Base-by-base conservation (phyloP, 1,140 invertebrate genomes). In the Olivierus martensii region DNA sequence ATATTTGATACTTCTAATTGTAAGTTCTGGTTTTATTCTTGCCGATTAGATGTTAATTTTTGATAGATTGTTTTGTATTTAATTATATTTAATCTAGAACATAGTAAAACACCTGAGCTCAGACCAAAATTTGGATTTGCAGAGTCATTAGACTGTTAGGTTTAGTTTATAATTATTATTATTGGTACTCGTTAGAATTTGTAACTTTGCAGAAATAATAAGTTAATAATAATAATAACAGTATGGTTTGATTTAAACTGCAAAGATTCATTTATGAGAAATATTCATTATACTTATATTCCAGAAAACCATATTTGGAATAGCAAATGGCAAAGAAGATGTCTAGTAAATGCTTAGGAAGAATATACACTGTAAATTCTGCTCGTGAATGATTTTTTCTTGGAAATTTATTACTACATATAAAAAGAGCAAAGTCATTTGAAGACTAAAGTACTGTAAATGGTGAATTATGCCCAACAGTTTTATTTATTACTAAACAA, bases 381-480 rank as follows among this genome's bases (percentile, higher is more conserved):
- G 49, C 35, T 14, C 21, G 9, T n/a, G 62, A 63, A 41, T n/a
- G 45, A 10, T 65, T 53, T 49, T 53, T 28, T n/a, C 52, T 65
- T 18, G 44, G 63, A 43, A 41, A 62, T 10, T 22, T 64, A 11
- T 51, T 64, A 15, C 19, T 61, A 14, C 42, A 62, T 35, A 38
- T 55, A 17, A 45, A 35, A 22, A 62, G 60, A 35, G 45, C 53
- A 6, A 52, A 41, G 49, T 37, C 28, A n/a, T 65, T 54, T 41
- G 22, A 65, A 37, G 51, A 63, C 45, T 35, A 63, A 28, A 49
- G 22, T 39, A 65, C 59, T 7, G 39, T 61, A 17, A 2, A 39
- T 43, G 21, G 41, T 18, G 28, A 28, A 49, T 7, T 43, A 12
- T 10, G 48, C 28, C 19, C 2, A 5, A 36, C 10, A 15, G 9